Percentiles rank a stretch among this genome's conserved stretches.
These are phyloP conservation scores for Sebastes umbrosus DNA, from an alignment of 2,797 vertebrate species.

Conservation along the genomic window DNA sequence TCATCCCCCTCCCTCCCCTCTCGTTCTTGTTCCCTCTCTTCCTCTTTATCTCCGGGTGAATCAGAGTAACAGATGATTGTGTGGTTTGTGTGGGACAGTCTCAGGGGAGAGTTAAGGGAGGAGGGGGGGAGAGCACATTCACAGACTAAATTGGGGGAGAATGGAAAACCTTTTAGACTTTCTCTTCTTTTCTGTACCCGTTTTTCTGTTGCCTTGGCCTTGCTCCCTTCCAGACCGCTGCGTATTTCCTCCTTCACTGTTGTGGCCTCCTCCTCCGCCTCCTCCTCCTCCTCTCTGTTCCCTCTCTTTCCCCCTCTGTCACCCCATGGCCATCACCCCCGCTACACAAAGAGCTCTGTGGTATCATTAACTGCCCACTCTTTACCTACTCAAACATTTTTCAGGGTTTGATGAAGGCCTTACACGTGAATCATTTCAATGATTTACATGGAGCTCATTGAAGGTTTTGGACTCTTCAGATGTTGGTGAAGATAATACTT, in stretches of 20 bases:
- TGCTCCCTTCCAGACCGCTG: constrained; percentile 48
- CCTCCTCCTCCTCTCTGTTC: constrained; percentile 18
- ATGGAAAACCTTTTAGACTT: constrained; percentile 69
- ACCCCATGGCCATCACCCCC: constrained; percentile 49
- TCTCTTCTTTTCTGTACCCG: constrained; percentile 42
- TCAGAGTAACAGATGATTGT: constrained; percentile 73
- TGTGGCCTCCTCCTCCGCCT: constrained; percentile 30
- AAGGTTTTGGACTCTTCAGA: constrained; percentile 33
- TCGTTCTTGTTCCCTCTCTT: constrained; percentile 41
- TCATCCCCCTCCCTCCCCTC: constrained; percentile 7
- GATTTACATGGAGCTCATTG: constrained; percentile 38
- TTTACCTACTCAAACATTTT: constrained; percentile 49
- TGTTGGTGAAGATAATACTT: constrained; percentile 43
- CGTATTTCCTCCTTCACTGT: constrained; percentile 42
- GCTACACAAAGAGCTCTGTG: constrained; percentile 49
- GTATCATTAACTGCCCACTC: constrained; percentile 59
- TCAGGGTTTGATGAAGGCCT: constrained; percentile 40
- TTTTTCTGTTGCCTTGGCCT: constrained; percentile 57
- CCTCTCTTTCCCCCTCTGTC: constrained; percentile 24
- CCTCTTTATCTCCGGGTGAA: constrained; percentile 67
- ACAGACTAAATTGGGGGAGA: constrained; percentile 61
- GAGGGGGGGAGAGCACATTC: constrained; percentile 45
- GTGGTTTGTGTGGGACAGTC: constrained; percentile 64
- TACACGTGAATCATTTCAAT: constrained; percentile 32
- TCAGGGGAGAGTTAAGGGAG: constrained; percentile 56